Conservation (phyloP, 2,113 vertebrate species). For the Aegypius monachus region DNA sequence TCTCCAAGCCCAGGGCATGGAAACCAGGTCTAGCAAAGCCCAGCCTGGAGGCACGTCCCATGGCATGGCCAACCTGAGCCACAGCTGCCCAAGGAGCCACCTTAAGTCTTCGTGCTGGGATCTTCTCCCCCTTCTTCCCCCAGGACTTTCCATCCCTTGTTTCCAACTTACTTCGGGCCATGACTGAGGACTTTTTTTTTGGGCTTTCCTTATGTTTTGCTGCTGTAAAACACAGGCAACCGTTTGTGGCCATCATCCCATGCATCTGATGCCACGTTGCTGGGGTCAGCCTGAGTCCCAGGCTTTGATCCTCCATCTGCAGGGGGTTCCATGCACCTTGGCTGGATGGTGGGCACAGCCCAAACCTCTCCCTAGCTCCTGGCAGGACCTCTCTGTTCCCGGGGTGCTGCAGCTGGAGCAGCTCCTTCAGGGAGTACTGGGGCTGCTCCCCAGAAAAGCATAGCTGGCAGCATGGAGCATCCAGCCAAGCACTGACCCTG, state of each 20-base stretch:
- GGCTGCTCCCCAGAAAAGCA: background rate
- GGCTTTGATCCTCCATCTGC: background rate
- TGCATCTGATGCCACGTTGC: background rate
- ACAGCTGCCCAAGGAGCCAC: background rate
- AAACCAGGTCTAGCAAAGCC: background rate
- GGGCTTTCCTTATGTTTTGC: background rate
- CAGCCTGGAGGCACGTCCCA: background rate
- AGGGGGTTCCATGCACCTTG: background rate
- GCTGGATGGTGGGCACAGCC: background rate
- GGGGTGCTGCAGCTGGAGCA: background rate
- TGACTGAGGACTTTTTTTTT: background rate
- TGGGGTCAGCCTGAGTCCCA: background rate
- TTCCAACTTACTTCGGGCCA: background rate
- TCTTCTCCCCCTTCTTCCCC: background rate
- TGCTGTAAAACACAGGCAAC: background rate
- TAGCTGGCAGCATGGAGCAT: background rate
- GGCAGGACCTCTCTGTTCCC: background rate
- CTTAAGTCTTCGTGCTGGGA: background rate
- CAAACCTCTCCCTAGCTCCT: background rate
- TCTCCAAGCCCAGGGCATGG: background rate
- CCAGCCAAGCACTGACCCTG: background rate
- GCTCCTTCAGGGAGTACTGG: background rate
- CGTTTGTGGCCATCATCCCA: fast-evolving
- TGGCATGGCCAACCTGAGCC: background rate
- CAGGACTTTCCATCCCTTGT: background rate